These are phyloP conservation scores for Marasmarcha lunaedactyla DNA, from an alignment of 2,888 invertebrate genomes.

Conservation along the genomic window DNA sequence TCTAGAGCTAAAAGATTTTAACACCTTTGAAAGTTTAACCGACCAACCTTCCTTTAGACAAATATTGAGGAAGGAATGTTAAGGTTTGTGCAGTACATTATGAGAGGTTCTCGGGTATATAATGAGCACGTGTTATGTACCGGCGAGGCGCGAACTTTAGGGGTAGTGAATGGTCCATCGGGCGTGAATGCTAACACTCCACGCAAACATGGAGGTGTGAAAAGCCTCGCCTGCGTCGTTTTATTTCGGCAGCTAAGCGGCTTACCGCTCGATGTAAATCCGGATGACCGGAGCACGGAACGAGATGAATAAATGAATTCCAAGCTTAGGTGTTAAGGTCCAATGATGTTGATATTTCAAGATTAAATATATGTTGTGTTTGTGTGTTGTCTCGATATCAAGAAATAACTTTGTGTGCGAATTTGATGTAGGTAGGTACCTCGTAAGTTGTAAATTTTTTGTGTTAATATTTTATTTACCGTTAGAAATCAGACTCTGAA, in stretches of 20 bases:
- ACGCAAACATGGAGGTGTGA: slow-evolving; percentile 66
- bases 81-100: background rate
- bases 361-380: too few relatives aligned
- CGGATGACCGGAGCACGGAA: slow-evolving; percentile 18
- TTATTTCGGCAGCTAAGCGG: slow-evolving; percentile 57
- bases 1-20: too few relatives aligned
- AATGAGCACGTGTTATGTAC: slow-evolving; percentile 50
- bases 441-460: too few relatives aligned
- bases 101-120: slow-evolving; percentile 29
- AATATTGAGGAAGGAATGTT: background rate
- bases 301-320: background rate
- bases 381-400: background rate
- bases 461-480: too few relatives aligned
- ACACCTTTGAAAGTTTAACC: too few relatives aligned
- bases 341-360: background rate
- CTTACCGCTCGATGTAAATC: slow-evolving; percentile 53
- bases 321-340: slow-evolving; percentile 1
- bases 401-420: too few relatives aligned
- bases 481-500: too few relatives aligned
- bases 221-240: slow-evolving; percentile 46
- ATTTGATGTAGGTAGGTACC: too few relatives aligned
- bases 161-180: slow-evolving; percentile 57
- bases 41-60: background rate
- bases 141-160: slow-evolving; percentile 54
- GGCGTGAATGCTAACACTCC: slow-evolving; percentile 61